Evolutionary conservation across 2,888 invertebrate species (phyloP).

Genomic region (Holacanthella duospinosa): DNA sequence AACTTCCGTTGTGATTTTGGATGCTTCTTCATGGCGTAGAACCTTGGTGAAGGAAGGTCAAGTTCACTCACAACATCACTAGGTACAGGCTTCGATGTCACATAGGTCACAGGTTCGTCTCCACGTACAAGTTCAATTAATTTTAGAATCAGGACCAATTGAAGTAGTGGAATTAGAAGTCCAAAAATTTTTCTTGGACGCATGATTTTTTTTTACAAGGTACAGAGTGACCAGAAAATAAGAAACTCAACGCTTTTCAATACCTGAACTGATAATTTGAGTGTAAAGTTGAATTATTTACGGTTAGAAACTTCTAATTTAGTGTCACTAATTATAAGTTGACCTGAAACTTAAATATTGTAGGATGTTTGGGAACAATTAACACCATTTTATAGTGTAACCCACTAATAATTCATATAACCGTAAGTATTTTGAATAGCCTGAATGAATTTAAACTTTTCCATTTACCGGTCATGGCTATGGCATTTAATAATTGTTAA

Average conservation of each 20-base stretch:
- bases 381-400: too few relatives aligned
- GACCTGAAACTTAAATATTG: too few relatives aligned
- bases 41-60: background rate
- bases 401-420: too few relatives aligned
- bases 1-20: background rate
- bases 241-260: background rate
- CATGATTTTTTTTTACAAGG: constrained; percentile 26
- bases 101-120: background rate
- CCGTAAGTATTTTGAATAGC: too few relatives aligned
- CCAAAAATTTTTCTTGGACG: constrained; percentile 26
- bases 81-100: background rate
- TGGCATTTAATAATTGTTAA: too few relatives aligned
- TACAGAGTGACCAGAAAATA: background rate
- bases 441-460: too few relatives aligned
- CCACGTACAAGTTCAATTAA: constrained; percentile 22
- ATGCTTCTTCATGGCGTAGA: background rate
- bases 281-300: too few relatives aligned
- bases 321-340: too few relatives aligned
- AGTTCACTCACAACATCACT: background rate
- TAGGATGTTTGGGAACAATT: too few relatives aligned
- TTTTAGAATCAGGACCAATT: constrained; percentile 32
- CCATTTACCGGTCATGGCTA: too few relatives aligned
- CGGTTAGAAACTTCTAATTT: too few relatives aligned
- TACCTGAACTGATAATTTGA: background rate
- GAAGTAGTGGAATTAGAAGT: constrained; percentile 25